Base-by-base conservation (phyloP, 2,797 vertebrate genomes). In the Pseudochirops cupreus region DNA sequence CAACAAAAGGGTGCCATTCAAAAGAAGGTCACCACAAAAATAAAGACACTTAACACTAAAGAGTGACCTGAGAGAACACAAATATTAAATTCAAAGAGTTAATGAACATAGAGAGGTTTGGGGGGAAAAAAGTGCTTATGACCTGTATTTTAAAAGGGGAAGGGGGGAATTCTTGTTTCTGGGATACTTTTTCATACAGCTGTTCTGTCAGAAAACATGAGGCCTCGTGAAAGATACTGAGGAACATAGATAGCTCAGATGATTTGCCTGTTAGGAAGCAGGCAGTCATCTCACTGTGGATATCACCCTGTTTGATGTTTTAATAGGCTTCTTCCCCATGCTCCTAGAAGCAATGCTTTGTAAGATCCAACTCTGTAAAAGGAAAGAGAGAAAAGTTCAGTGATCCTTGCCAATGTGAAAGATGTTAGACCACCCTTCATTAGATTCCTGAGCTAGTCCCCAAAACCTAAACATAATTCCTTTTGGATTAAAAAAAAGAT, bases 361-460 rank as follows among this genome's bases (percentile, higher is more conserved):
- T 97, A 94, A 98, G 97, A 96, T 94, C 95, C 31, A 98, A 92
- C 56, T 97, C 98, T 98, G 90, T 92, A 98, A 97, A 87, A 90
- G 95, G 92, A 95, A 59, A 91, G 96, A 95, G 93, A 28, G 97
- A 90, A 98, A 29, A 95, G 50, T 95, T 53, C 92, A 94, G 92
- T 93, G 92, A 95, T 54, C 93, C 87, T 91, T 58, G 95, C 11
- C 90, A 93, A 52, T 82, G 93, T 46, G 55, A 92, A 93, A 93
- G 33, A 92, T 56, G 90, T 55, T n/a, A n/a, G 29, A 14, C 39
- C 50, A 53, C 26, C 62, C 93, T 94, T 95, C 95, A 39, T 54
- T 91, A 39, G 3, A 96, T 67, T 18, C 9, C 54, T 95, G 18
- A 82, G 62, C 39, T 95, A 95, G 91, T 93, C 94, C 96, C 13